A percentile compares a stretch with the other conserved stretches of the same genome.
phyloP scores from a whole-genome alignment of 2,113 vertebrate species.

The Ictalurus furcatus region DNA sequence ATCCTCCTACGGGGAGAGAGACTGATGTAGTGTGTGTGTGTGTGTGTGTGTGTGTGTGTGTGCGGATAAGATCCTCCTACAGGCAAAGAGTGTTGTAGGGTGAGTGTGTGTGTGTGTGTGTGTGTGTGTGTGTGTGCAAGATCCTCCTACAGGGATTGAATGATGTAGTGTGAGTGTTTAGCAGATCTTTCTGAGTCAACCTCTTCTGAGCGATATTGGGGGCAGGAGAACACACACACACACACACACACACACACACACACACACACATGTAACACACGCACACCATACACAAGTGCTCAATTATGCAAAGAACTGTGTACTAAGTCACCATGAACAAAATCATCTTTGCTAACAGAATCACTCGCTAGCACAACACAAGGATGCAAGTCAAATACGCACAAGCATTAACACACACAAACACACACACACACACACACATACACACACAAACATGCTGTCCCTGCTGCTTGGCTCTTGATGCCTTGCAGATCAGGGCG shows the following conservation, averaged over 20 bases:
- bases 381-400: constrained; percentile 21
- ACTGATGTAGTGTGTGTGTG: constrained; percentile 35
- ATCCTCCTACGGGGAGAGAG: constrained; percentile 40
- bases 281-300: background rate
- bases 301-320: constrained; percentile 18
- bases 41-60: constrained; percentile 1
- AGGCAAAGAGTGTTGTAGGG: constrained; percentile 29
- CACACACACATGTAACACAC: background rate
- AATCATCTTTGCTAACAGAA: constrained; percentile 15
- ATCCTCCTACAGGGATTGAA: constrained; percentile 46
- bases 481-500: constrained; percentile 62
- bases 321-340: constrained; percentile 12
- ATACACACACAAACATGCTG: constrained; percentile 27
- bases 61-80: constrained; percentile 32
- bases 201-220: constrained; percentile 40
- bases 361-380: background rate
- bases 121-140: constrained; percentile 29
- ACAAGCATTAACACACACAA: constrained; percentile 14
- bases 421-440: constrained; percentile 24
- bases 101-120: constrained; percentile 14
- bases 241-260: constrained; percentile 32
- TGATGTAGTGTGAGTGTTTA: constrained; percentile 44
- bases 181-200: constrained; percentile 46
- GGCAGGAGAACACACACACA: constrained; percentile 30
- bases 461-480: constrained; percentile 61